Evolutionary conservation across 35 echinoderm and acorn worm species (phyloP), one percentile per base, ranked within the genome.

Genomic region (Anneissia japonica): DNA sequence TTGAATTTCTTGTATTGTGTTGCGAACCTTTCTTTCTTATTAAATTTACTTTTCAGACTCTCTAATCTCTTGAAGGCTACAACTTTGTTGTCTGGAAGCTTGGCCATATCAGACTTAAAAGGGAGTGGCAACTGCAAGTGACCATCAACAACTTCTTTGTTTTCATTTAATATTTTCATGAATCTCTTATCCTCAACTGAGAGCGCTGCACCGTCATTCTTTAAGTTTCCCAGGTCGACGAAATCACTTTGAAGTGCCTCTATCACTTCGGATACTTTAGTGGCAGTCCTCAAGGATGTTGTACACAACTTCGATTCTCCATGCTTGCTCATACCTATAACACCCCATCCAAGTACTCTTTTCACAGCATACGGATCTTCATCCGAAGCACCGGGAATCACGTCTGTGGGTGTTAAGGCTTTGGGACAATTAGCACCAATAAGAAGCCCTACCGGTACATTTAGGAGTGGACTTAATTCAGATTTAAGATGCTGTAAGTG

Each of bases 321-420:
- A 4, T 26, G 5, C 21, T 80, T 26, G 21, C n/a, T n/a, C 37
- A 33, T 87, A 26, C 84, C 90, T 23, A 91, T 77, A 36, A 92
- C 91, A 84, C 91, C 86, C 91, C 91, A 93, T 81, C 76, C 87
- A 6, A 93, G 78, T 17, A 76, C 28, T 74, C 82, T 89, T 31
- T 39, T 74, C 35, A 89, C 51, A 19, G 91, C 91, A 86, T 93
- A 93, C 0, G 91, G 87, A 35, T 93, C 91, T 41, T 81, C 74
- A 40, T 89, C 73, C 33, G 17, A 31, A 21, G 30, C 78, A 73
- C 91, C 86, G 40, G 51, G 74, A 39, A 38, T 84, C 11, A 92
- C 86, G 5, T 92, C 80, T 84, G 30, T 19, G 26, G 91, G 91
- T 37, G 64, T 72, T 7, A 89, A 32, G 28, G 90, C 90, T 76